A percentile compares a stretch with the other conserved stretches of the same genome.
Evolutionary conservation across 2,888 invertebrate genomes (phyloP).

Genomic region (Athetis lepigone): DNA sequence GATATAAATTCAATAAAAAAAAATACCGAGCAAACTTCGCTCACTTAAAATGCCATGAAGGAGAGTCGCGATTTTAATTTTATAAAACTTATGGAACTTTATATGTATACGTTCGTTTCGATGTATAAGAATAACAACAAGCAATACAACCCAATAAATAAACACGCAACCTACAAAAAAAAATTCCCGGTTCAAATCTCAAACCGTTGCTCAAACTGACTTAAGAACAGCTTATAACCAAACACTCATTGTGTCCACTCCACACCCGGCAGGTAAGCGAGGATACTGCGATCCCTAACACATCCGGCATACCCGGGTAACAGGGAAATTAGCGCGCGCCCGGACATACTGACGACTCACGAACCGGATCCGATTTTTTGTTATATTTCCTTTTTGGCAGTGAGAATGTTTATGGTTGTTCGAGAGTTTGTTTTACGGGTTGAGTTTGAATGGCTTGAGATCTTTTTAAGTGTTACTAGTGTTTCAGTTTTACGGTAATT

Average conservation of each 20-base stretch:
- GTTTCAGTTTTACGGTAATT: not conserved
- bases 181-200: not conserved
- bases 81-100: no score
- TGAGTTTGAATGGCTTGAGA: not conserved
- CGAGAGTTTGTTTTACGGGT: slow-evolving; percentile 8
- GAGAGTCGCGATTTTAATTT: no score
- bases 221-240: slow-evolving; percentile 8
- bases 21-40: no score
- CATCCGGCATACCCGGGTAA: slow-evolving; percentile 66
- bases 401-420: slow-evolving; percentile 20
- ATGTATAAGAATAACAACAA: no score
- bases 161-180: not conserved
- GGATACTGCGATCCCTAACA: slow-evolving; percentile 56
- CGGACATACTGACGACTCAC: slow-evolving; percentile 50
- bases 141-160: not conserved
- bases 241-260: slow-evolving; percentile 40
- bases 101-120: no score
- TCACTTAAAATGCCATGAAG: no score
- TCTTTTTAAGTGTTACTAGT: not conserved
- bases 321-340: slow-evolving; percentile 71
- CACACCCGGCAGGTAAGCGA: slow-evolving; percentile 50
- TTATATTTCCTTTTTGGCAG: slow-evolving; percentile 41
- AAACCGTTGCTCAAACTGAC: not conserved
- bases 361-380: slow-evolving; percentile 49
- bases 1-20: no score